Evolutionary conservation across 1,140 invertebrate species (phyloP).

Genomic region (Aphelinus certus): DNA sequence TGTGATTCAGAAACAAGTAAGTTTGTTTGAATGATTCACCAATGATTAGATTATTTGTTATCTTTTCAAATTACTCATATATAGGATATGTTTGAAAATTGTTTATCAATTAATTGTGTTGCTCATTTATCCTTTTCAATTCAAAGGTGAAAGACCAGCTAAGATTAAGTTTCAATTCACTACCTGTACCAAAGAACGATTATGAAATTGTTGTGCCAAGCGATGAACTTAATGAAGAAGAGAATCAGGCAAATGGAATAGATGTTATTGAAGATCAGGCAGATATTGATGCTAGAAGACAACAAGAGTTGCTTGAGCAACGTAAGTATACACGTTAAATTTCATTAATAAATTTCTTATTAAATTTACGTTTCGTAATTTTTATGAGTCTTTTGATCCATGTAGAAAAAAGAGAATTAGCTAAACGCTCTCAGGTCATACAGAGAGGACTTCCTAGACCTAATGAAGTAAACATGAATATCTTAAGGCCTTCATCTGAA

Average conservation of each 20-base stretch:
- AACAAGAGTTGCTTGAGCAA: constrained; percentile 71
- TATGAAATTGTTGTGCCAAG: constrained; percentile 98
- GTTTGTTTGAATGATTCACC: background rate
- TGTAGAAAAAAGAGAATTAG: constrained; percentile 73
- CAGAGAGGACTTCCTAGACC: constrained; percentile 91
- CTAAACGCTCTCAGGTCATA: constrained; percentile 86
- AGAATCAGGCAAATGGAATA: constrained; percentile 57
- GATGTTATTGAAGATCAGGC: constrained; percentile 83
- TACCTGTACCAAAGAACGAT: constrained; percentile 95
- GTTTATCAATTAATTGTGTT: background rate
- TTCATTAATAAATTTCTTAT: background rate
- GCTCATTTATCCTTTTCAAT: background rate
- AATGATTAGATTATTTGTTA: constrained; percentile 2
- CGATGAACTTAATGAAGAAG: constrained; percentile 74
- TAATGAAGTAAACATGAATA: constrained; percentile 83
- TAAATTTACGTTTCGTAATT: constrained; percentile 23
- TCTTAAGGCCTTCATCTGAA: constrained; percentile 77
- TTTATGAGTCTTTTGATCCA: background rate
- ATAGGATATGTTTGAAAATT: background rate
- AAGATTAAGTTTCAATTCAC: constrained; percentile 75
- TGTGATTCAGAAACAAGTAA: constrained; percentile 73
- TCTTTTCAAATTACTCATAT: constrained; percentile 18
- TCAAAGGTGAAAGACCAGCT: constrained; percentile 76
- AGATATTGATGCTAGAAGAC: constrained; percentile 81
- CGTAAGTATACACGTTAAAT: constrained; percentile 59